A percentile compares a stretch with the other conserved stretches of the same genome.
phyloP scores from a whole-genome alignment of 2,797 vertebrate genomes.

The Thaleichthys pacificus region DNA sequence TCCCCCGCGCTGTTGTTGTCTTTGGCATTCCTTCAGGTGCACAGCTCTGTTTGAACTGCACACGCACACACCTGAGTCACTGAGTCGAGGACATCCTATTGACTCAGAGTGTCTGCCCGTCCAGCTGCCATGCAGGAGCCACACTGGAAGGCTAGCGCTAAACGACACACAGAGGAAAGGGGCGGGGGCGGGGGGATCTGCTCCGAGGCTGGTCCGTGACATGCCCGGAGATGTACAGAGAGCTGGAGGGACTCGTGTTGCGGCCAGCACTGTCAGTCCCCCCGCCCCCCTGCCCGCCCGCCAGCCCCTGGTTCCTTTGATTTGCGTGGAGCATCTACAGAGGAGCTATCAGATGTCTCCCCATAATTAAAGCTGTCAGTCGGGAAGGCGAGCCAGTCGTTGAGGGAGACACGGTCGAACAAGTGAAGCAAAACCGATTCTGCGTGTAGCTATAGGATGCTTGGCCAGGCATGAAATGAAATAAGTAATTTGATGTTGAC shows the following conservation, averaged over 20 bases:
- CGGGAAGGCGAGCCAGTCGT: slow-evolving; percentile 87
- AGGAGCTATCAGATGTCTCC: slow-evolving; percentile 90
- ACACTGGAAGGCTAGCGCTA: slow-evolving; percentile 34
- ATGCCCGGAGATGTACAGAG: slow-evolving; percentile 52
- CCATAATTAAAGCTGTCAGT: slow-evolving; percentile 98
- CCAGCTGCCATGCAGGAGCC: slow-evolving; percentile 36
- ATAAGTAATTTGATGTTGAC: slow-evolving; percentile 99
- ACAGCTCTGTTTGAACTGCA: slow-evolving; percentile 26
- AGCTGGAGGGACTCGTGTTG: slow-evolving; percentile 37
- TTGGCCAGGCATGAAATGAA: slow-evolving; percentile 98
- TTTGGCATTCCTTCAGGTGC: slow-evolving; percentile 27
- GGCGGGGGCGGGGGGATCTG: slow-evolving; percentile 16
- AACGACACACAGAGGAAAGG: slow-evolving; percentile 25
- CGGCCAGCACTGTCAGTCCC: slow-evolving; percentile 34
- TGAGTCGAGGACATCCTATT: slow-evolving; percentile 45
- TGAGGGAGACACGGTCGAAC: slow-evolving; percentile 87
- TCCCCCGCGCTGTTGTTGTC: slow-evolving; percentile 8
- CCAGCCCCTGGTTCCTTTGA: slow-evolving; percentile 40
- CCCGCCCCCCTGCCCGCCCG: neutral
- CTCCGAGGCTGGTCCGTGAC: slow-evolving; percentile 40
- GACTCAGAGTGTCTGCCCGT: slow-evolving; percentile 22
- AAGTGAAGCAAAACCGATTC: slow-evolving; percentile 93
- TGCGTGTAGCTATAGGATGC: slow-evolving; percentile 91
- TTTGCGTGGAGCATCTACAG: slow-evolving; percentile 78
- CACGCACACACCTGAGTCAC: slow-evolving; percentile 21